Conservation (phyloP, 2,888 invertebrate species). For the Netelia inedita region DNA sequence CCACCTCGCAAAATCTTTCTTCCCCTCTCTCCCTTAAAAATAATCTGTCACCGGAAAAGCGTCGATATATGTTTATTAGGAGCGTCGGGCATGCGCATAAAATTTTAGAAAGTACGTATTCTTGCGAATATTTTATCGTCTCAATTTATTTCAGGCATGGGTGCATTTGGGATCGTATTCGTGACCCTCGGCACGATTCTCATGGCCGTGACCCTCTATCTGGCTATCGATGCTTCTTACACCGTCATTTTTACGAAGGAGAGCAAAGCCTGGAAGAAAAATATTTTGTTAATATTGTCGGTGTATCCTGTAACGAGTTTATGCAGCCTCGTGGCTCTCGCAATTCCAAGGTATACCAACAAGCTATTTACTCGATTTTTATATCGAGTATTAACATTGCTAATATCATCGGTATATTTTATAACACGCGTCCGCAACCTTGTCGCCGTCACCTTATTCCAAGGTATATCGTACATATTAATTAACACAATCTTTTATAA, state of each 20-base stretch:
- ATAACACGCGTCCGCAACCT: too few species aligned
- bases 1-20: neutral
- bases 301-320: conserved; percentile 82
- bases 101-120: neutral
- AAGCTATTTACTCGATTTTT: neutral
- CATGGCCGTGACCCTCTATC: conserved; percentile 77
- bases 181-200: conserved; percentile 78
- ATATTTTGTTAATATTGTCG: conserved; percentile 76
- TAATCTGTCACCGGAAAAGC: neutral
- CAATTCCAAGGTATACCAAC: conserved; percentile 80
- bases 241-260: conserved; percentile 79
- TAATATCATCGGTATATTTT: too few species aligned
- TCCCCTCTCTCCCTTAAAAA: neutral
- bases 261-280: conserved; percentile 78
- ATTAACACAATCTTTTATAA: too few species aligned
- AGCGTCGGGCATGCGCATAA: neutral
- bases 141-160: conserved; percentile 77
- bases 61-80: neutral
- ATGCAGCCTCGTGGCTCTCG: conserved; percentile 80
- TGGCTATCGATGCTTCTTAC: conserved; percentile 79
- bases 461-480: too few species aligned
- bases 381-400: too few species aligned
- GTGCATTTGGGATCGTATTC: conserved; percentile 78
- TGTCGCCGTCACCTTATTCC: too few species aligned
- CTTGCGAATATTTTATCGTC: neutral